These are phyloP conservation scores for Neuroscelio doddi DNA, from an alignment of 2,888 invertebrate genomes.

Conservation along the genomic window DNA sequence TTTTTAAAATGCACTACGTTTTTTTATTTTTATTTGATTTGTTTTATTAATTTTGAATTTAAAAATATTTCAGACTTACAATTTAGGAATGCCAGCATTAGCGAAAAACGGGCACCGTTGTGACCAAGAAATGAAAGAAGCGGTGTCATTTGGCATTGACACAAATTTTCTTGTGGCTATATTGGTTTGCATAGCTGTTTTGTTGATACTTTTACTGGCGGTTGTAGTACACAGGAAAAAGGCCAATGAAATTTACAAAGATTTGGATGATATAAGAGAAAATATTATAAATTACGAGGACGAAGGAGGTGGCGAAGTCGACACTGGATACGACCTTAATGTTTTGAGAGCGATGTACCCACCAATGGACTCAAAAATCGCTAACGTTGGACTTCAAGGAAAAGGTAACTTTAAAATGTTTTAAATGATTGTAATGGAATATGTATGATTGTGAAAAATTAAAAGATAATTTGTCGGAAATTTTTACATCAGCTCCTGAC, in stretches of 20 bases:
- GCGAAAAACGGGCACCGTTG: conserved; percentile 83
- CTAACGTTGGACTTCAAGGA: conserved; percentile 69
- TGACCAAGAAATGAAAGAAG: conserved; percentile 81
- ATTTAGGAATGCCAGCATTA: conserved; percentile 87
- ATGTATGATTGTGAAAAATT: too few relatives aligned
- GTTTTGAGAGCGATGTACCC: conserved; percentile 81
- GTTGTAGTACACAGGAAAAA: conserved; percentile 92
- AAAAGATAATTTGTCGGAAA: conserved; percentile 8
- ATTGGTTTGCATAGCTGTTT: conserved; percentile 87
- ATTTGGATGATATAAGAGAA: conserved; percentile 96
- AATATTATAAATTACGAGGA: conserved; percentile 98
- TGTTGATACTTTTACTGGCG: conserved; percentile 88
- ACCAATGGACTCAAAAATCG: conserved; percentile 74
- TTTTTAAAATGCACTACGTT: background rate
- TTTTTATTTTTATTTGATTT: background rate
- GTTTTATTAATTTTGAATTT: background rate
- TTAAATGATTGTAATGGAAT: background rate
- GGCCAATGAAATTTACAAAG: conserved; percentile 90
- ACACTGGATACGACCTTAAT: conserved; percentile 92
- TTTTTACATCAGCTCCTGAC: conserved; percentile 70
- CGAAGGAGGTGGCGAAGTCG: conserved; percentile 98
- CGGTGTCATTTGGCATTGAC: conserved; percentile 87
- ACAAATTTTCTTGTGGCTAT: conserved; percentile 93
- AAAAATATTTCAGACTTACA: conserved; percentile 80
- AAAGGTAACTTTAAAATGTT: conserved; percentile 69